Evolutionary conservation across 1,140 invertebrate species (phyloP).

Genomic region (Pentalonia nigronervosa): DNA sequence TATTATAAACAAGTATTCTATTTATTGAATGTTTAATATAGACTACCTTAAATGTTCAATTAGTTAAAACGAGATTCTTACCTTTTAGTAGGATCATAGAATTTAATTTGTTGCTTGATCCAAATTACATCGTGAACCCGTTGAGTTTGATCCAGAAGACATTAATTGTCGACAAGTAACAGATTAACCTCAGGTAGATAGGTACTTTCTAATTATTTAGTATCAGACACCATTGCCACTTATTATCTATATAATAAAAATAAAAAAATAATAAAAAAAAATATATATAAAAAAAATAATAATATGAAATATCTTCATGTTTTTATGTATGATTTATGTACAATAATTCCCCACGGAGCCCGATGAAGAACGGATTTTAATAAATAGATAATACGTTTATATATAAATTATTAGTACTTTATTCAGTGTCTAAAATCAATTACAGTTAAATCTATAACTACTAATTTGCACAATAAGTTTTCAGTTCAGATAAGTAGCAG

Average conservation of each 20-base stretch:
- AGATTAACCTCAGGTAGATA: slow-evolving; percentile 82
- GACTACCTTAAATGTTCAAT: slow-evolving; percentile 60
- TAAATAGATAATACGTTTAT: background rate
- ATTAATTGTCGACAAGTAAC: slow-evolving; percentile 90
- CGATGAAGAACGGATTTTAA: slow-evolving; percentile 78
- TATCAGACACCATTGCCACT: slow-evolving; percentile 98
- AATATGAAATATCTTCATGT: slow-evolving; percentile 99
- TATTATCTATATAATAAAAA: slow-evolving; percentile 93
- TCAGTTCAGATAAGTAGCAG: slow-evolving; percentile 17
- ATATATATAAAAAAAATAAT: no score
- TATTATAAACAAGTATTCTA: no score
- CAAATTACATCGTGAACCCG: slow-evolving; percentile 95
- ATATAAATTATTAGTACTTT: slow-evolving; percentile 37
- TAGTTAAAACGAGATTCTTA: slow-evolving; percentile 80
- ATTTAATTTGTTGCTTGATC: slow-evolving; percentile 97
- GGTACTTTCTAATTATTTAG: slow-evolving; percentile 93
- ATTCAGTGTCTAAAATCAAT: background rate
- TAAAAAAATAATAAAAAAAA: no score
- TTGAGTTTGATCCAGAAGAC: slow-evolving; percentile 97
- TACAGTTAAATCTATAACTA: background rate
- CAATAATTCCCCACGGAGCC: slow-evolving; percentile 98
- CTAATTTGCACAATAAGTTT: slow-evolving; percentile 26
- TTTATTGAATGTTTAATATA: no score
- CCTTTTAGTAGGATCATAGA: slow-evolving; percentile 96
- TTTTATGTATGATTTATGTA: slow-evolving; percentile 95